phyloP scores from a whole-genome alignment of 2,888 invertebrate genomes.

The Acanthosepion esculentum region DNA sequence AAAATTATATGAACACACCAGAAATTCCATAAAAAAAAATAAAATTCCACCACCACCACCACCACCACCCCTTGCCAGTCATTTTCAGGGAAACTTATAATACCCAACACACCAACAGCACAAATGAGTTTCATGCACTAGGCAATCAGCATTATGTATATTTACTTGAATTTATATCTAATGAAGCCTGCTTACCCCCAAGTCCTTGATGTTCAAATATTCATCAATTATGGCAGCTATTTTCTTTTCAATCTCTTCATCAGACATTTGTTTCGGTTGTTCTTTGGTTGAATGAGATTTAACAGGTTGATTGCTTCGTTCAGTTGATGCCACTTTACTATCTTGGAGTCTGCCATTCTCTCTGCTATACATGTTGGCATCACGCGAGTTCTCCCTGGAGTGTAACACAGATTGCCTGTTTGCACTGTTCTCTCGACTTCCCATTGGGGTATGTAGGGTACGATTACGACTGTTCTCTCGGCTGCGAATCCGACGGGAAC shows the following conservation, averaged over 20 bases:
- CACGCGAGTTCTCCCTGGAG: slow-evolving; percentile 19
- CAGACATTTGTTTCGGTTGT: not conserved
- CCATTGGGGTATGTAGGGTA: slow-evolving; percentile 24
- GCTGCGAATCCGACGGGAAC: slow-evolving; percentile 37
- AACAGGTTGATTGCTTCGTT: not conserved
- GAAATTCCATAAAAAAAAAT: no score
- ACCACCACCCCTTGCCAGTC: no score
- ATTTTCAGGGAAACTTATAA: no score
- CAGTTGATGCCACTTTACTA: not conserved
- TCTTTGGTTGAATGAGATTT: not conserved
- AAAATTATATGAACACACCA: no score
- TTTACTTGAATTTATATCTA: no score
- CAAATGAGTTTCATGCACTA: no score
- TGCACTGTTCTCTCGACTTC: slow-evolving; percentile 37
- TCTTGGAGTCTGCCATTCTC: slow-evolving; percentile 6
- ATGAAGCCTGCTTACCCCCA: not conserved
- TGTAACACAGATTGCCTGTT: slow-evolving; percentile 25
- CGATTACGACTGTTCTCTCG: slow-evolving; percentile 42
- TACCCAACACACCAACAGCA: no score
- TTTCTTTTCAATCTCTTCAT: not conserved
- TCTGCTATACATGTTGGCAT: not conserved
- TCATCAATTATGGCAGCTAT: not conserved
- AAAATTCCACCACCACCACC: no score
- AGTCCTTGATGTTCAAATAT: slow-evolving; percentile 24
- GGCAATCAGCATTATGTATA: no score